Conservation (phyloP, 2,888 invertebrate genomes). For the Xylota sylvarum region DNA sequence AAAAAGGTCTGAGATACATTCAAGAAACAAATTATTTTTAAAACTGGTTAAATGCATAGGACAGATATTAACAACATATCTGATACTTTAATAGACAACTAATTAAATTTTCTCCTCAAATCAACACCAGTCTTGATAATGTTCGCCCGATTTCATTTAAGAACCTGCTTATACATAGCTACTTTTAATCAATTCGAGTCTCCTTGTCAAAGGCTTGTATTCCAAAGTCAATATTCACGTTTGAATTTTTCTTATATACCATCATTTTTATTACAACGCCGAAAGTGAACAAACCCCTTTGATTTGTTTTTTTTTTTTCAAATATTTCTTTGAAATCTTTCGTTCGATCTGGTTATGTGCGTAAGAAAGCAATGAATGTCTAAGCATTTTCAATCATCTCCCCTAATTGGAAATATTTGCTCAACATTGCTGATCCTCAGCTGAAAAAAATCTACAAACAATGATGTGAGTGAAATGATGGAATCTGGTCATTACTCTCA, state of each 20-base stretch:
- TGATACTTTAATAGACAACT: too few relatives aligned
- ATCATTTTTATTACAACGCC: background rate
- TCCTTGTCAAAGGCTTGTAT: background rate
- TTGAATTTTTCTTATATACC: conserved; percentile 49
- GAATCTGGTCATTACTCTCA: conserved; percentile 60
- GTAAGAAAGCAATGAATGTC: conserved; percentile 37
- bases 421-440: conserved; percentile 16
- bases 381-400: conserved; percentile 39
- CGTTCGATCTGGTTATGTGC: conserved; percentile 42
- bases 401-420: conserved; percentile 41
- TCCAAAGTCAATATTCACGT: background rate
- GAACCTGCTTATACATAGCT: background rate
- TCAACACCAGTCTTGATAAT: background rate
- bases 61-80: too few relatives aligned
- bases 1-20: too few relatives aligned
- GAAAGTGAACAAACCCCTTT: background rate
- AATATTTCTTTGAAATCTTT: background rate
- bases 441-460: background rate
- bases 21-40: too few relatives aligned
- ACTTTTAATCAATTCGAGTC: background rate
- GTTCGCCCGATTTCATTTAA: background rate
- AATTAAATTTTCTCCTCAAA: background rate
- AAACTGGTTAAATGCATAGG: too few relatives aligned
- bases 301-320: background rate
- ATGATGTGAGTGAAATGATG: conserved; percentile 20